Conservation (phyloP, 2,797 vertebrate genomes). For the Protonibea diacanthus region DNA sequence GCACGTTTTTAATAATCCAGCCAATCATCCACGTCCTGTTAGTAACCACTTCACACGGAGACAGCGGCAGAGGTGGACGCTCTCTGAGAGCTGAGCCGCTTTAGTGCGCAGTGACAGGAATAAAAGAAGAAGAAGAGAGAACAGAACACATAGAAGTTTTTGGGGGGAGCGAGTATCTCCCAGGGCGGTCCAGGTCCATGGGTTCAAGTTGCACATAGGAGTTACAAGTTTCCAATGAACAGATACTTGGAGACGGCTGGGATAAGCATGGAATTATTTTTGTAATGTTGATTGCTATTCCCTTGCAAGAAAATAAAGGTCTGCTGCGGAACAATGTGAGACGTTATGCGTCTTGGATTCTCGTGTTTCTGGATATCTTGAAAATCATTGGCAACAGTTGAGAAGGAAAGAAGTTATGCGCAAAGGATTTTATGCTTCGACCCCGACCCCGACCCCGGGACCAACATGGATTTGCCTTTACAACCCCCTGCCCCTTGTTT, state of each 20-base stretch:
- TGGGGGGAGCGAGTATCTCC: slow-evolving; percentile 23
- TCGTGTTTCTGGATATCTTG: slow-evolving; percentile 86
- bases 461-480: slow-evolving; percentile 81
- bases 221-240: slow-evolving; percentile 76
- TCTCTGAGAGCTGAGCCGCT: slow-evolving; percentile 28
- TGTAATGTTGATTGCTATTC: slow-evolving; percentile 85
- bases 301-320: slow-evolving; percentile 74
- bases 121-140: background rate
- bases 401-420: slow-evolving; percentile 67
- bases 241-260: slow-evolving; percentile 75
- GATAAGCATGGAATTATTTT: slow-evolving; percentile 84
- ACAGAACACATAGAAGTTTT: slow-evolving; percentile 47
- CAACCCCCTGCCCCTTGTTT: slow-evolving; percentile 69
- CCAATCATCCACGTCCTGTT: slow-evolving; percentile 44
- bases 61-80: slow-evolving; percentile 46
- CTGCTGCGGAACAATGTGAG: slow-evolving; percentile 85
- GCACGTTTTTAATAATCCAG: slow-evolving; percentile 53
- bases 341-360: slow-evolving; percentile 83
- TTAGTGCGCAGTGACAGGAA: slow-evolving; percentile 52
- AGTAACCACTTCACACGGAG: slow-evolving; percentile 38
- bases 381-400: slow-evolving; percentile 86
- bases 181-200: slow-evolving; percentile 28
- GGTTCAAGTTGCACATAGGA: slow-evolving; percentile 74
- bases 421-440: slow-evolving; percentile 72
- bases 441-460: slow-evolving; percentile 72